Evolutionary conservation across 2,797 vertebrate species (phyloP), one percentile per base, ranked within the genome.

Genomic region (Enteromius mattozi): DNA sequence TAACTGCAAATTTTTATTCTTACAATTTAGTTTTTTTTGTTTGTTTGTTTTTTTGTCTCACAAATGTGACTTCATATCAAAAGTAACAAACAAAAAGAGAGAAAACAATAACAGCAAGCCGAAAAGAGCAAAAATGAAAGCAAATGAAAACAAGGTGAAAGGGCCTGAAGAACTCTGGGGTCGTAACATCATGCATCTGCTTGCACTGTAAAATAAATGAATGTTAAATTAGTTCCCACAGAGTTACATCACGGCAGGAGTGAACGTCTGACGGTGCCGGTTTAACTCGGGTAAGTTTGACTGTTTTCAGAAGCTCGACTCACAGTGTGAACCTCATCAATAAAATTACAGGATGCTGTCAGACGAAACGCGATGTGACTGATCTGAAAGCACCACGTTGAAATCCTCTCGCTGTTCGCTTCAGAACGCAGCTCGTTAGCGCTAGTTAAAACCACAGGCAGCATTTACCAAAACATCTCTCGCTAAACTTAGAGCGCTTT

Each of bases 151-250:
- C 14, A 24, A 68, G 63, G 61, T 80, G 42, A 66, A 49, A 51
- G 42, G 33, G 45, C 63, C 45, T 16, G 42, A 68, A 33, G 61
- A 80, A 9, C 42, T 6, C 17, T 65, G 0, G 59, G 76, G 77
- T 78, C 10, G 16, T 13, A 19, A 9, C 78, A 51, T 49, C 63
- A 51, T 7, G 42, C 30, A 35, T 35, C 30, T 51, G 30, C 78
- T 37, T n/a, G 42, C 42, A n/a, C 17, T 80, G 78, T 51, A 47
- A 65, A 78, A 80, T 80, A 80, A 51, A 80, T 80, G 78, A 66
- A 80, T 49, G 78, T 49, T 68, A 51, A 80, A 49, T 80, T 16
- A 80, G 61, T 68, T 80, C 78, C 63, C 51, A 49, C 42, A 49
- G 78, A 30, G 78, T 49, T 16, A n/a, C 61, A 68, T 59, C 51